These are phyloP conservation scores for Aphis craccivora DNA, from an alignment of 1,140 invertebrate genomes.

Conservation along the genomic window DNA sequence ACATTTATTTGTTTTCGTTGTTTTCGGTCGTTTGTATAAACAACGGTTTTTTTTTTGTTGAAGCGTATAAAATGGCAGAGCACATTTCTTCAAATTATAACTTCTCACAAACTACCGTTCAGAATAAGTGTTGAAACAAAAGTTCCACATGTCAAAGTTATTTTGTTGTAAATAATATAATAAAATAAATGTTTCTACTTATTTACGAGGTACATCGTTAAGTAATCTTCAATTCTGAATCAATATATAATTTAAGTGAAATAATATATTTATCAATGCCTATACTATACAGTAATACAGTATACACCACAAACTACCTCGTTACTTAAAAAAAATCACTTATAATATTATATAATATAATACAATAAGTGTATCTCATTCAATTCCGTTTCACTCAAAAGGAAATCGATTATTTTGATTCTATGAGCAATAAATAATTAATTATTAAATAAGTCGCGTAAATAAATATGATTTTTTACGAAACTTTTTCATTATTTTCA, in stretches of 20 bases:
- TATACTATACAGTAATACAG: too few species aligned
- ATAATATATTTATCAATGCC: not conserved
- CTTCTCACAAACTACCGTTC: not conserved
- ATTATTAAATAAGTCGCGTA: not conserved
- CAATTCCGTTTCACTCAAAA: not conserved
- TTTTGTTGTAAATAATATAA: not conserved
- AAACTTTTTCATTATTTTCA: not conserved
- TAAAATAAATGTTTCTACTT: not conserved
- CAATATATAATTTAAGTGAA: too few species aligned
- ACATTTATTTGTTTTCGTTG: not conserved
- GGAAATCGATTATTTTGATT: not conserved
- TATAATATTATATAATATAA: not conserved
- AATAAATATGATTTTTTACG: not conserved
- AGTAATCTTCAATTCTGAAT: not conserved
- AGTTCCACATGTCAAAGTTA: not conserved
- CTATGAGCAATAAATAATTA: not conserved
- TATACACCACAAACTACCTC: not conserved
- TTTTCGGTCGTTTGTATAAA: too few species aligned
- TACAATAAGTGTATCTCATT: not conserved
- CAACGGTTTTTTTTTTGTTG: not conserved
- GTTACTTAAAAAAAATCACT: not conserved
- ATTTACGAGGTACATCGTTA: not conserved
- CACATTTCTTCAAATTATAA: constrained; percentile 22
- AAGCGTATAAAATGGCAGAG: not conserved
- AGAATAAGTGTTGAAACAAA: not conserved